Conservation (phyloP, 2,113 vertebrate species). For the Ahaetulla prasina region DNA sequence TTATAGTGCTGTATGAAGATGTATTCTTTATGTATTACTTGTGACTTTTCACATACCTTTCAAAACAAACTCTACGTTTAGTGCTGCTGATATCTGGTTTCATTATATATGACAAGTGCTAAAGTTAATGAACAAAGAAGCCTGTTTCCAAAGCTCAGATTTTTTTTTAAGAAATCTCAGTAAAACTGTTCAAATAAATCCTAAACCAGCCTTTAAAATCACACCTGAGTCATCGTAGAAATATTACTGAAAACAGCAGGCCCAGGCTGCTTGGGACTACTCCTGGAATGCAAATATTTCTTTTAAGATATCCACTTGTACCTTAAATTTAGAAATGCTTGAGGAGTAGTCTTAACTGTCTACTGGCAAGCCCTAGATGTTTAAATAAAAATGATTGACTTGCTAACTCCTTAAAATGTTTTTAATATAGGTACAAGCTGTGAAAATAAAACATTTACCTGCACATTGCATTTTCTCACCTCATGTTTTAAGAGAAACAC, state of each 20-base stretch:
- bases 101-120: neutral
- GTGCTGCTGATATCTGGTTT: neutral
- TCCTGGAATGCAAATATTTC: neutral
- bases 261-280: neutral
- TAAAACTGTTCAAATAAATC: neutral
- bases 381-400: slow-evolving; percentile 14
- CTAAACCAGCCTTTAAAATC: slow-evolving; percentile 8
- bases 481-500: neutral
- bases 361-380: slow-evolving; percentile 10
- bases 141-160: neutral
- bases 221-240: neutral
- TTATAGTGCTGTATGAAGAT: neutral
- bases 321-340: neutral
- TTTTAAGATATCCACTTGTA: slow-evolving; percentile 15
- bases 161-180: neutral
- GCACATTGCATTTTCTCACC: neutral
- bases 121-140: neutral
- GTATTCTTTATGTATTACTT: neutral
- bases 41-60: neutral
- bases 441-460: neutral
- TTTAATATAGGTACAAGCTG: neutral
- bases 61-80: neutral
- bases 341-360: neutral
- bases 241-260: slow-evolving; percentile 12
- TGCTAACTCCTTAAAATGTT: slow-evolving; percentile 8